Evolutionary conservation across 2,888 invertebrate genomes (phyloP).

Genomic region (Drosophila monieri): DNA sequence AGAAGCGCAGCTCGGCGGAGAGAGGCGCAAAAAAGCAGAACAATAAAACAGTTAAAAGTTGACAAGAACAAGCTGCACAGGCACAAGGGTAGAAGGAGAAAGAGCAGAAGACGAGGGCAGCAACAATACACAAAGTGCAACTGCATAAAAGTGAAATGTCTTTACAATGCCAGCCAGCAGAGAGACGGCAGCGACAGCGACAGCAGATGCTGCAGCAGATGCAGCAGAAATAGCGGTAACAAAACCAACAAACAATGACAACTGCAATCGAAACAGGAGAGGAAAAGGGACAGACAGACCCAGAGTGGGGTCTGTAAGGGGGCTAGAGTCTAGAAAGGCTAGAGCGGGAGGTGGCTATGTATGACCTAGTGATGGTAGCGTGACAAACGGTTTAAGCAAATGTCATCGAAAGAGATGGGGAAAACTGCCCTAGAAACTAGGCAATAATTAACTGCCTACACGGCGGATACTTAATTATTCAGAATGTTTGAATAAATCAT

Average conservation of each 20-base stretch:
- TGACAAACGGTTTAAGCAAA: slow-evolving; percentile 24
- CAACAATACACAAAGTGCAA: slow-evolving; percentile 80
- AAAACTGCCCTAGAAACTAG: not conserved
- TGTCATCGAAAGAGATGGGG: slow-evolving; percentile 11
- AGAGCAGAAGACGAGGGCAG: slow-evolving; percentile 36
- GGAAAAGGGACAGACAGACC: slow-evolving; percentile 5
- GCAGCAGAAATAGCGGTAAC: slow-evolving; percentile 42
- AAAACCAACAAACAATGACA: slow-evolving; percentile 38
- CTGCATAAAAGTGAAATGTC: slow-evolving; percentile 80
- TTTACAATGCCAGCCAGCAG: slow-evolving; percentile 72
- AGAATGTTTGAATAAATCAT: too few relatives aligned
- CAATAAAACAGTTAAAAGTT: slow-evolving; percentile 78
- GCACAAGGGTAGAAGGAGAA: slow-evolving; percentile 1
- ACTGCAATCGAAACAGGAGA: slow-evolving; percentile 37
- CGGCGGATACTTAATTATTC: not conserved
- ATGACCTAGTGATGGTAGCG: slow-evolving; percentile 45
- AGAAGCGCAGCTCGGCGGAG: slow-evolving; percentile 49
- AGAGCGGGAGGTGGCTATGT: slow-evolving; percentile 53
- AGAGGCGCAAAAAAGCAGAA: slow-evolving; percentile 59
- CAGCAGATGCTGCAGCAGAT: slow-evolving; percentile 2
- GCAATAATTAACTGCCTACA: slow-evolving; percentile 3
- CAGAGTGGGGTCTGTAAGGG: slow-evolving; percentile 36
- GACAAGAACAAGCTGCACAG: slow-evolving; percentile 74
- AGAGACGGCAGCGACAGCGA: slow-evolving; percentile 42
- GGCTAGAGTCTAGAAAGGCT: slow-evolving; percentile 41